Evolutionary conservation across 37 sponge, comb jelly and placozoan genomes (phyloP).

Genomic region (Beroe ovata): DNA sequence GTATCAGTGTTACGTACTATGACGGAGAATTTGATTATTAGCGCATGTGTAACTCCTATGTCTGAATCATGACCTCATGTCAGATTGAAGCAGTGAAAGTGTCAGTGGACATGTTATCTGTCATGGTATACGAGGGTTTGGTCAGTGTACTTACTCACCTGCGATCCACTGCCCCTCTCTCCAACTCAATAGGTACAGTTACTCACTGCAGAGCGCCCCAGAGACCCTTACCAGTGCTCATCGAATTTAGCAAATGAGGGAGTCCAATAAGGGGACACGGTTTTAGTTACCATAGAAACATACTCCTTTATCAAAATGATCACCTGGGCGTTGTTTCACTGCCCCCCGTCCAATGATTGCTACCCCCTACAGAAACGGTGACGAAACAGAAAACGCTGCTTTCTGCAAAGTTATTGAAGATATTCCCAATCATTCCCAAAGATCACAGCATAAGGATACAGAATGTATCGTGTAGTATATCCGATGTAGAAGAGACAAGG

Average conservation of each 20-base stretch:
- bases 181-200: slow-evolving; percentile 40
- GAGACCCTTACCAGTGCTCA: no score
- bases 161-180: not conserved
- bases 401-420: not conserved
- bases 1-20: not conserved
- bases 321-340: no score
- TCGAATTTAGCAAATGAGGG: no score
- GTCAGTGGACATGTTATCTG: slow-evolving; percentile 31
- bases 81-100: slow-evolving; percentile 46
- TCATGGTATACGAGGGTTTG: slow-evolving; percentile 20
- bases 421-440: not conserved
- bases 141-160: not conserved
- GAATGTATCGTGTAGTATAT: slow-evolving; percentile 43
- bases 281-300: no score
- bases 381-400: slow-evolving; percentile 14
- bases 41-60: not conserved
- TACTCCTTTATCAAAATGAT: no score
- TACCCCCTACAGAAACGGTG: not conserved
- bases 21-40: no score
- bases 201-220: no score
- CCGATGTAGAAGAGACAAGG: slow-evolving; percentile 54
- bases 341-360: no score
- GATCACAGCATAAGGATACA: slow-evolving; percentile 26
- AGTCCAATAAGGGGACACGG: no score
- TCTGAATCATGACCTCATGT: no score